Percentiles rank a stretch among this genome's conserved stretches.
Evolutionary conservation across 2,797 vertebrate genomes (phyloP).

Genomic region (Channallabes apus): DNA sequence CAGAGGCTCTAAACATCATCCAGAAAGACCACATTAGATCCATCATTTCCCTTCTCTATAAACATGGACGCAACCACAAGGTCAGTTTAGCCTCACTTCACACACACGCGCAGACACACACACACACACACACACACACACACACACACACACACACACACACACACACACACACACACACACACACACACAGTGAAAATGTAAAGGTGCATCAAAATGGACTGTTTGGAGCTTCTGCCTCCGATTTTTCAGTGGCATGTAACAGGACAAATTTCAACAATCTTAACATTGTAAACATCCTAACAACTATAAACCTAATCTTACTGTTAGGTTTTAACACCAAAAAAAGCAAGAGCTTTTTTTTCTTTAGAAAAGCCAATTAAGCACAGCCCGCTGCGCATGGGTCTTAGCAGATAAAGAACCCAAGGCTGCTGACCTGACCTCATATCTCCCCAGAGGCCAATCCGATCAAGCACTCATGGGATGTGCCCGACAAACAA

Average conservation of each 20-base stretch:
- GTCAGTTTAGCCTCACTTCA: conserved; percentile 64
- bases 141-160: too few relatives aligned
- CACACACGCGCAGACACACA: too few relatives aligned
- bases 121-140: too few relatives aligned
- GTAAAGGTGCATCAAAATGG: not conserved
- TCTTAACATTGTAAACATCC: not conserved
- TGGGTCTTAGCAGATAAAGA: too few relatives aligned
- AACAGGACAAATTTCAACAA: not conserved
- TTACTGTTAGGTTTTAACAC: too few relatives aligned
- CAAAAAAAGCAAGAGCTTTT: not conserved
- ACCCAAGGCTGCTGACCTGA: too few relatives aligned
- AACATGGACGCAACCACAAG: conserved; percentile 97
- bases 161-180: too few relatives aligned
- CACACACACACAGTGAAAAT: not conserved
- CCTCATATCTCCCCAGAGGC: too few relatives aligned
- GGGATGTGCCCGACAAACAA: too few relatives aligned
- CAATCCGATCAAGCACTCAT: too few relatives aligned
- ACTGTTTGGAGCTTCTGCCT: not conserved
- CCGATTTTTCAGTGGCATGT: not conserved
- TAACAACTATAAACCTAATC: too few relatives aligned
- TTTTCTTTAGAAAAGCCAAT: not conserved
- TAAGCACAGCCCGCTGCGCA: too few relatives aligned
- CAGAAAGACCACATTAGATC: conserved; percentile 93
- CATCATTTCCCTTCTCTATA: conserved; percentile 95
- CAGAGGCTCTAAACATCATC: conserved; percentile 96